Conservation (phyloP, 2,113 vertebrate species). For the Prietella phreatophila region DNA sequence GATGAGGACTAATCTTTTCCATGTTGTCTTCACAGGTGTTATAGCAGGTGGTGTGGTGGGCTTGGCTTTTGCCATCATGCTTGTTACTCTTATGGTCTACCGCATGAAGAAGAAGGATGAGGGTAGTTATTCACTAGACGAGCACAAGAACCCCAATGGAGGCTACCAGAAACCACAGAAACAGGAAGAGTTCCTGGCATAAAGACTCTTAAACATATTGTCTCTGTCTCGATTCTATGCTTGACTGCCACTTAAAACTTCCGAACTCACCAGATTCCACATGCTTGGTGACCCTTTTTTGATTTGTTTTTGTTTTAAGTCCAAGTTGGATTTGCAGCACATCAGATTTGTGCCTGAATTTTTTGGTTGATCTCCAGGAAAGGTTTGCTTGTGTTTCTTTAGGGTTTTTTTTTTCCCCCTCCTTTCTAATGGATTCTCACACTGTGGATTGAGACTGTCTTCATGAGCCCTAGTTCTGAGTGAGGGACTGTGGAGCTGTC, state of each 20-base stretch:
- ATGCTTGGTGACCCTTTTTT: conserved; percentile 13
- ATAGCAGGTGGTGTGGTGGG: conserved; percentile 83
- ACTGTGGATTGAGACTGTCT: conserved; percentile 30
- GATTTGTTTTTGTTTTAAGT: background rate
- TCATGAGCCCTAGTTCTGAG: background rate
- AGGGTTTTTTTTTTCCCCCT: background rate
- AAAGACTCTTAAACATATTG: conserved; percentile 38
- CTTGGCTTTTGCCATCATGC: conserved; percentile 76
- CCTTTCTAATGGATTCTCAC: background rate
- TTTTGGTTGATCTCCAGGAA: conserved; percentile 7
- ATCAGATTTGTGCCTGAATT: conserved; percentile 4
- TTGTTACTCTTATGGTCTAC: conserved; percentile 83
- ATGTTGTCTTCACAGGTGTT: conserved; percentile 68
- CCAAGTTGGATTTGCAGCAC: conserved; percentile 26
- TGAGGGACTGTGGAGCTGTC: background rate
- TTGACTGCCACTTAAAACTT: conserved; percentile 39
- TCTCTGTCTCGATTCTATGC: background rate
- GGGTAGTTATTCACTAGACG: conserved; percentile 85
- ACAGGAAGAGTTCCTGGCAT: conserved; percentile 82
- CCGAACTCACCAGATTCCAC: conserved; percentile 29
- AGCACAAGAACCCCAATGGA: conserved; percentile 81
- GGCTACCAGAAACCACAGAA: conserved; percentile 83
- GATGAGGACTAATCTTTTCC: background rate
- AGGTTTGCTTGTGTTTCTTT: conserved; percentile 13
- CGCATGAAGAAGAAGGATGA: conserved; percentile 90